Percentiles rank a stretch among this genome's conserved stretches.
These are phyloP conservation scores for Myotis vivesi DNA, from an alignment of 2,797 vertebrate species.

Conservation along the genomic window DNA sequence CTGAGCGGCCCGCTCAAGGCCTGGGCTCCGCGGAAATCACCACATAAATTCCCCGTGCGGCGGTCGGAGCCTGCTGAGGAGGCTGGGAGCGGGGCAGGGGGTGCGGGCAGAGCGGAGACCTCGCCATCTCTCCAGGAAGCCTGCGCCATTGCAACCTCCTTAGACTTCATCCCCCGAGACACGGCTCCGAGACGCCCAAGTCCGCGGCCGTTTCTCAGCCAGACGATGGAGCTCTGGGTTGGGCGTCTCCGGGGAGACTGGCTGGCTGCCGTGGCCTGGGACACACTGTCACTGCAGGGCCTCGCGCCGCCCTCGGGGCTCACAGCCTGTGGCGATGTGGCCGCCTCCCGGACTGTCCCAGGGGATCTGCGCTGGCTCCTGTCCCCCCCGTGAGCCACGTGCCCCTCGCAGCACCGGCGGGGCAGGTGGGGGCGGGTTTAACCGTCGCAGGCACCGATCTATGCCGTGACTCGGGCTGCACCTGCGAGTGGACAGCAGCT, in stretches of 20 bases:
- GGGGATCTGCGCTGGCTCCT: neutral
- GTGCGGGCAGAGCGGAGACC: neutral
- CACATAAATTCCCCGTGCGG: conserved; percentile 86
- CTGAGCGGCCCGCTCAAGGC: conserved; percentile 85
- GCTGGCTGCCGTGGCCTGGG: neutral
- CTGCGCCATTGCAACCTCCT: neutral
- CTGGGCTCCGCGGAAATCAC: conserved; percentile 85
- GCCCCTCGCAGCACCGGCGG: neutral
- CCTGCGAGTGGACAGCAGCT: neutral
- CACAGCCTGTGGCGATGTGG: neutral
- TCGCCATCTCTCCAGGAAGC: conserved; percentile 36
- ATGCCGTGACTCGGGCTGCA: neutral
- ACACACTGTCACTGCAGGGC: neutral
- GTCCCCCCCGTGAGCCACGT: too few relatives aligned
- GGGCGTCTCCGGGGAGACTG: conserved; percentile 27
- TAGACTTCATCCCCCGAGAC: conserved; percentile 54
- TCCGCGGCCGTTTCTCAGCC: conserved; percentile 65
- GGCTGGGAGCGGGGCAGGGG: conserved; percentile 59
- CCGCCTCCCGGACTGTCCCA: neutral
- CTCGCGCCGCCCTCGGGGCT: rapidly evolving
- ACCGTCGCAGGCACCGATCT: too few relatives aligned
- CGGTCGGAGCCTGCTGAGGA: conserved; percentile 81
- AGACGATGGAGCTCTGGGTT: conserved; percentile 64
- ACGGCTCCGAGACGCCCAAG: conserved; percentile 34
- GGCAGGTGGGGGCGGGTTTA: too few relatives aligned